Evolutionary conservation across 2,888 invertebrate species (phyloP).

Genomic region (Chrysolina haemoptera): DNA sequence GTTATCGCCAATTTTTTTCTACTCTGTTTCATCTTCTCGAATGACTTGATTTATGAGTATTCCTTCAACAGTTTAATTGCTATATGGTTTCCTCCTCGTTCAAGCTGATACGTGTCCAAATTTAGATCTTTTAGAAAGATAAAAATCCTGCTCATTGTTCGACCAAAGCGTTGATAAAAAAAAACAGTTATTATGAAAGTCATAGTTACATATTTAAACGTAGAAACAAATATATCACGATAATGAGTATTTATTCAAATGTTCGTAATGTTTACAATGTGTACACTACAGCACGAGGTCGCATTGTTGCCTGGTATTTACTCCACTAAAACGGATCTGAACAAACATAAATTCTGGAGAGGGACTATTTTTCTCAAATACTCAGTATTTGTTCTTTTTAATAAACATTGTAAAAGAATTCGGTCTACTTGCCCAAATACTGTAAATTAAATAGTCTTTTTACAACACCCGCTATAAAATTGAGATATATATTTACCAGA

Average conservation of each 20-base stretch:
- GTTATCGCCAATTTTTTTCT: too few relatives aligned
- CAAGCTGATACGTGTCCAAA: neutral
- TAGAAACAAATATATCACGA: constrained; percentile 53
- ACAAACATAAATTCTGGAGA: constrained; percentile 56
- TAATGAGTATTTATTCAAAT: constrained; percentile 54
- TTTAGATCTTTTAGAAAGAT: neutral
- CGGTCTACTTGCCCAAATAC: constrained; percentile 52
- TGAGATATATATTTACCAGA: constrained; percentile 1
- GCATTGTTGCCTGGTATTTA: constrained; percentile 57
- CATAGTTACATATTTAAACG: constrained; percentile 56
- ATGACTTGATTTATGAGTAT: too few relatives aligned
- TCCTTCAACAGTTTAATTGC: neutral
- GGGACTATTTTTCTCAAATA: constrained; percentile 58
- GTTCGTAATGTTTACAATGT: constrained; percentile 52
- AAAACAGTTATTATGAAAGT: constrained; percentile 49
- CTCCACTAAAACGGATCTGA: constrained; percentile 53
- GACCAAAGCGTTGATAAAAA: constrained; percentile 14
- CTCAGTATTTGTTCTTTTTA: constrained; percentile 59
- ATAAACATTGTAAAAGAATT: constrained; percentile 61
- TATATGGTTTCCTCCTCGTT: neutral
- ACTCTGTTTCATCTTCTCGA: too few relatives aligned
- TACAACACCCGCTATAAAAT: constrained; percentile 45
- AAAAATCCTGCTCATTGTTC: constrained; percentile 13
- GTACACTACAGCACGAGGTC: constrained; percentile 57
- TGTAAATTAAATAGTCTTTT: constrained; percentile 50